Evolutionary conservation across 2,888 invertebrate genomes (phyloP).

Genomic region (Thymelicus lineola): DNA sequence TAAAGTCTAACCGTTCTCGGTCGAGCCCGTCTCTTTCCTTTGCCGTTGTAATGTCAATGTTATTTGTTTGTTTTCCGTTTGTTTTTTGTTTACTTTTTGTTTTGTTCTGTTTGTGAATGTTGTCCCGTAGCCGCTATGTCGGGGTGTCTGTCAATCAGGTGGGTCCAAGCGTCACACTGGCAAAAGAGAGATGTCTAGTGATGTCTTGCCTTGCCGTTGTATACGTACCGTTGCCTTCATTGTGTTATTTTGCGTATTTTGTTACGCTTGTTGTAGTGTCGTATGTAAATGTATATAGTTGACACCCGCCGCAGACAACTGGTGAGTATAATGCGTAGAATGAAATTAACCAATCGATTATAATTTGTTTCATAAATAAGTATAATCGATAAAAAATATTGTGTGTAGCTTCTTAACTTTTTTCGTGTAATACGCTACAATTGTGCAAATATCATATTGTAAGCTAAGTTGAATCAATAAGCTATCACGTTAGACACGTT

Average conservation of each 20-base stretch:
- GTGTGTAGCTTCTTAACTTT: conserved; percentile 71
- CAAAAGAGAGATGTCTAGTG: conserved; percentile 58
- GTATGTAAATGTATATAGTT: conserved; percentile 67
- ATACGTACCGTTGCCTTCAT: conserved; percentile 69
- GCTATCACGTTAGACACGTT: conserved; percentile 12
- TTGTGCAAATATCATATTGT: conserved; percentile 69
- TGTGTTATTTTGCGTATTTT: conserved; percentile 78
- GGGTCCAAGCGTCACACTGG: conserved; percentile 76
- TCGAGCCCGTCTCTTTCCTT: conserved; percentile 68
- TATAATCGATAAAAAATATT: conserved; percentile 57
- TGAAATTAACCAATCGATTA: conserved; percentile 50
- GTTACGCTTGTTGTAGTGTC: conserved; percentile 82
- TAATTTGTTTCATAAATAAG: conserved; percentile 40
- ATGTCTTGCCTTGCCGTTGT: conserved; percentile 72
- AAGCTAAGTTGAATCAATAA: conserved; percentile 2
- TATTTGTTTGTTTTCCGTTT: conserved; percentile 58
- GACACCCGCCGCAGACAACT: conserved; percentile 52
- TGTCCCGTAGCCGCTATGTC: conserved; percentile 68
- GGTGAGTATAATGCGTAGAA: conserved; percentile 72
- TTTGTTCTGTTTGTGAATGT: conserved; percentile 73
- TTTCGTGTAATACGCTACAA: conserved; percentile 54
- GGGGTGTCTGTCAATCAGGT: conserved; percentile 70
- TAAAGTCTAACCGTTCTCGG: conserved; percentile 57
- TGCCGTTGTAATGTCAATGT: conserved; percentile 75
- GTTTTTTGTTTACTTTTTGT: conserved; percentile 57